Evolutionary conservation across 2,888 invertebrate species (phyloP), one percentile per base, ranked within the genome.

Genomic region (Anoplius nigerrimus): DNA sequence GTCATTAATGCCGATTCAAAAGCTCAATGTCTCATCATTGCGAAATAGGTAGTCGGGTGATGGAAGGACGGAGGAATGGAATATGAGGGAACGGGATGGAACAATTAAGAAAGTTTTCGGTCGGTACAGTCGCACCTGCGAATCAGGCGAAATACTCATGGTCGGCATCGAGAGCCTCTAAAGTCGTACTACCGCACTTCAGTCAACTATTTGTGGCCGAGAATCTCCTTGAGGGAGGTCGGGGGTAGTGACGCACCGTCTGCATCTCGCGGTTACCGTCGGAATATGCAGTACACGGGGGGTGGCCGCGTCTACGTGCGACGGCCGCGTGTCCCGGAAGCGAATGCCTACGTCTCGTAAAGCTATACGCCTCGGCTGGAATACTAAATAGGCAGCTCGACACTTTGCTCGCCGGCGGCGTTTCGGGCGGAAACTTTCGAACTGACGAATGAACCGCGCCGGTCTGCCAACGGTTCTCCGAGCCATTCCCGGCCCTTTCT

Each of bases 251-350:
- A 73, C 69, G 75, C 69, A 34, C 46, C 24, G 61, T 48, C 45
- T 59, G 62, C 60, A 76, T 79, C 76, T 78, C 73, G 69, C 62
- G 68, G 66, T 70, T 69, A 66, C 61, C 48, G n/a, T 46, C n/a
- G 65, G 62, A 69, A 61, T 62, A 72, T 72, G 69, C 66, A 58
- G 46, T 65, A 71, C 69, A 55, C 67, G 73, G 62, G 73, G 62
- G 58, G 71, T 66, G 53, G 60, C 62, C 62, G 57, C 66, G 53
- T 16, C 53, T 2, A 13, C 61, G 68, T 60, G 55, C n/a, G n/a
- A n/a, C n/a, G n/a, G n/a, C 62, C 52, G 60, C 54, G 64, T 62
- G 64, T 55, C 22, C 61, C 48, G 55, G 63, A 64, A 57, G 67
- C 67, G 58, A 60, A 73, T 53, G 53, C 51, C 72, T 62, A 68